Percentiles rank a stretch among this genome's conserved stretches.
phyloP scores from a whole-genome alignment of 1,140 invertebrate species.

The Drosophila kanapiae region DNA sequence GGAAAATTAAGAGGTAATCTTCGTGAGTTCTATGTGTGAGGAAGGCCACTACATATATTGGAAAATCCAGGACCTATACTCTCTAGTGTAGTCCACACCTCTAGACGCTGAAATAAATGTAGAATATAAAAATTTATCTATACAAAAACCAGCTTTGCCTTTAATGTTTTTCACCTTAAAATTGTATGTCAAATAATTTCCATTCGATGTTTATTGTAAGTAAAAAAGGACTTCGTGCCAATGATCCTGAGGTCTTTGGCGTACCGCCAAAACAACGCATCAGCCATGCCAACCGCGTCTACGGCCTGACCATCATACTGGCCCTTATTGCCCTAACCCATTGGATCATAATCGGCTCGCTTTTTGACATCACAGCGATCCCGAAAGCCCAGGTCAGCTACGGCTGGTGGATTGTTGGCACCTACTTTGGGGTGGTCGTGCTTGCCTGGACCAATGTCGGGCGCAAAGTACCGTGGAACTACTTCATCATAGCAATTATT shows the following conservation, averaged over 20 bases:
- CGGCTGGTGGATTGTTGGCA: constrained; percentile 54
- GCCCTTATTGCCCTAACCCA: constrained; percentile 37
- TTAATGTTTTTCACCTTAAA: neutral
- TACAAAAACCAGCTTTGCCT: neutral
- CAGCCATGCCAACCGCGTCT: constrained; percentile 46
- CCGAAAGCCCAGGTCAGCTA: constrained; percentile 12
- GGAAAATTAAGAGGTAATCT: too few species aligned
- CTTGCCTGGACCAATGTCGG: constrained; percentile 54
- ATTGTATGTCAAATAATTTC: neutral
- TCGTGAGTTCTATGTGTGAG: too few species aligned
- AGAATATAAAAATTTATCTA: too few species aligned
- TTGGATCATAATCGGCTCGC: constrained; percentile 35
- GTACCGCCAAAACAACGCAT: constrained; percentile 6
- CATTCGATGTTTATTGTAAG: neutral
- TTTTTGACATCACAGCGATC: neutral
- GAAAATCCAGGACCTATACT: too few species aligned
- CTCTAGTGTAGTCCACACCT: too few species aligned
- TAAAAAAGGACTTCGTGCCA: neutral
- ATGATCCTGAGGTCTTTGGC: constrained; percentile 36
- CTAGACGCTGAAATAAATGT: too few species aligned
- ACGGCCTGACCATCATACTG: constrained; percentile 29
- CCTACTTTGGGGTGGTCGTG: constrained; percentile 52
- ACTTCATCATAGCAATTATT: constrained; percentile 33
- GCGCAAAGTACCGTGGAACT: constrained; percentile 54
- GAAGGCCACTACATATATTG: too few species aligned